phyloP scores from a whole-genome alignment of 1,140 invertebrate species.

The Oryctes rhinoceros region DNA sequence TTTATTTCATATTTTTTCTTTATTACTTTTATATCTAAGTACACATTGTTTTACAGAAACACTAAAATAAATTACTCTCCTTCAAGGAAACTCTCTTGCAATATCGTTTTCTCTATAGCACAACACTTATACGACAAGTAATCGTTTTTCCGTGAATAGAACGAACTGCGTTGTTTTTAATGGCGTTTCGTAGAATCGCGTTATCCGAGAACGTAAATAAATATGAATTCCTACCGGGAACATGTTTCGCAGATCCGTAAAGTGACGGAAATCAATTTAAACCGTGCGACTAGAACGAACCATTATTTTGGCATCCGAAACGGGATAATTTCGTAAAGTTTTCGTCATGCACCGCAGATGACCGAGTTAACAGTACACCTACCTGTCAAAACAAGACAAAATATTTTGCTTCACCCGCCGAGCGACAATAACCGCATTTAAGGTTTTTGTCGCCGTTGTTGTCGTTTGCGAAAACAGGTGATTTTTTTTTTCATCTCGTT shows the following conservation, averaged over 20 bases:
- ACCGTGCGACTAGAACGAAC: not conserved
- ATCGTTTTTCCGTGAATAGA: no score
- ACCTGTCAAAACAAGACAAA: conserved; percentile 45
- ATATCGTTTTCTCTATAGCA: no score
- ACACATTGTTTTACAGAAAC: not conserved
- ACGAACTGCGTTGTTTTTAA: not conserved
- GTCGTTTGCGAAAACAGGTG: conserved; percentile 17
- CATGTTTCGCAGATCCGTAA: not conserved
- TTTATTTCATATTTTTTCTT: no score
- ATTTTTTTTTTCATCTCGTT: conserved; percentile 13
- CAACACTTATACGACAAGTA: no score
- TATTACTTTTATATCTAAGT: not conserved
- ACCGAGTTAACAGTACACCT: conserved; percentile 34
- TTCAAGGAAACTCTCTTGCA: not conserved
- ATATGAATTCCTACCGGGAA: conserved; percentile 9
- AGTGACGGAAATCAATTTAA: conserved; percentile 2
- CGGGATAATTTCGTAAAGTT: conserved; percentile 19
- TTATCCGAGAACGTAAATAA: not conserved
- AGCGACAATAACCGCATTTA: not conserved
- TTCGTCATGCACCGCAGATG: conserved; percentile 40
- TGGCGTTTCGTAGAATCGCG: not conserved
- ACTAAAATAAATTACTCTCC: not conserved
- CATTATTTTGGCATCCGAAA: not conserved
- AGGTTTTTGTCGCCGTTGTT: no score
- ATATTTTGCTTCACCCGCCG: conserved; percentile 40